Base-by-base conservation (phyloP, 2,888 invertebrate genomes). In the Orthonevra nobilis region DNA sequence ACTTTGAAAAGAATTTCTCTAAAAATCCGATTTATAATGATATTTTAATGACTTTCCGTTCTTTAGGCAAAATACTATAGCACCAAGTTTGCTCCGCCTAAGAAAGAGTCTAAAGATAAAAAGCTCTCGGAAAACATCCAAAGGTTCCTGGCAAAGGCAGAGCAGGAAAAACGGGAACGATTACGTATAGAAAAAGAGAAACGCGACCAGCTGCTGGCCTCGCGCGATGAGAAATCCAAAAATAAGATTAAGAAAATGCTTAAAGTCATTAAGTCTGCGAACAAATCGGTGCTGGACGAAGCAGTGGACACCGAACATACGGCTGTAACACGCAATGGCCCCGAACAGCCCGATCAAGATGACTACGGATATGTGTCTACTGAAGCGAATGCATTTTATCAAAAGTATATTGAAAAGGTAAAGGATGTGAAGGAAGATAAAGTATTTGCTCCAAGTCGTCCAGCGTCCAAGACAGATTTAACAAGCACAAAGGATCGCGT, bases 351-450 rank as follows among this genome's bases (percentile, higher is more conserved):
- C 0, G 96, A 96, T 84, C 95, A 96, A 85, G 97, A 97, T 89
- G 96, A 97, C 85, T 97, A 96, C 86, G 97, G 96, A 0, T 96
- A 96, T 85, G 95, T 94, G 32, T 96, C 96, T 0, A 94, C 93
- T 83, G 94, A 94, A 86, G 94, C 96, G 1, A 92, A 94, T 38
- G 94, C 93, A 20, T 91, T 94, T 83, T 96, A 96, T 86, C 92
- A 93, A 82, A 95, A 96, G 87, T 92, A 96, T 90, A 94, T 96
- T 91, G 93, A 94, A 82, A 96, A 96, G 86, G 95, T 95, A 83
- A 87, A 86, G 46, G 86, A 88, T 44, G 87, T 87, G 0, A 84
- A 88, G 32, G 92, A 93, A 42, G 94, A 94, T 82, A 93, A 94
- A 1, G 92, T 93, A 81, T 94, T 94, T 85, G 90, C 92, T 19